phyloP scores from a whole-genome alignment of 2,888 invertebrate species.

The Drosophila monieri region DNA sequence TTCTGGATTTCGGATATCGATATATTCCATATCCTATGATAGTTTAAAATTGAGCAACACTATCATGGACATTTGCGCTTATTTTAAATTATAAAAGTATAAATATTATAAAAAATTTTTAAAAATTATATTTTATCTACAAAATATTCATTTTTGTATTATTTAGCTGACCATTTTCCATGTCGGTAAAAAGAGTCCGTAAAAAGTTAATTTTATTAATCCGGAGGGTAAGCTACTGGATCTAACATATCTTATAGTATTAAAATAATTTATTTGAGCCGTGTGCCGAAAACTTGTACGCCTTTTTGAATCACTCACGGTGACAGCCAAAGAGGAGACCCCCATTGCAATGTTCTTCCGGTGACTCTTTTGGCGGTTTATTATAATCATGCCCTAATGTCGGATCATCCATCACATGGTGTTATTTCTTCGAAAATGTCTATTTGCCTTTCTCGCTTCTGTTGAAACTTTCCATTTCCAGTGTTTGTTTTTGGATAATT shows the following conservation, averaged over 20 bases:
- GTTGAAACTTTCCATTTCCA: constrained; percentile 32
- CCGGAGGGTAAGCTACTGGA: neutral
- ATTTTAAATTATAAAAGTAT: too few relatives aligned
- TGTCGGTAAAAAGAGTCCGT: neutral
- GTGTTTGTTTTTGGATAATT: constrained; percentile 16
- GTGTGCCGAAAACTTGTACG: constrained; percentile 4
- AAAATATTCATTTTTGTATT: too few relatives aligned
- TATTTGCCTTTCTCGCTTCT: constrained; percentile 27
- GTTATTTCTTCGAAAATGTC: constrained; percentile 1
- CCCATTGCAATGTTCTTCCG: neutral
- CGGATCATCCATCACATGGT: constrained; percentile 18
- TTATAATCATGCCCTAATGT: constrained; percentile 2
- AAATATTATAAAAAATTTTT: too few relatives aligned
- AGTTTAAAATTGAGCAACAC: neutral
- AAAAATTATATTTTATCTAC: too few relatives aligned
- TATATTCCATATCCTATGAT: neutral
- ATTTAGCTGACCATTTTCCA: too few relatives aligned
- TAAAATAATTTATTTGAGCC: constrained; percentile 13
- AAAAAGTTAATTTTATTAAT: neutral
- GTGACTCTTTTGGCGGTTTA: neutral
- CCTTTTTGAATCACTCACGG: constrained; percentile 3
- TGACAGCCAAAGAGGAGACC: constrained; percentile 2
- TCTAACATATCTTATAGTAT: constrained; percentile 1
- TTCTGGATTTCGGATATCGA: neutral
- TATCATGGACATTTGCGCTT: neutral